Percentiles rank a stretch among this genome's conserved stretches.
phyloP scores from a whole-genome alignment of 2,797 vertebrate species.

The Petrocephalus schoutedeni region DNA sequence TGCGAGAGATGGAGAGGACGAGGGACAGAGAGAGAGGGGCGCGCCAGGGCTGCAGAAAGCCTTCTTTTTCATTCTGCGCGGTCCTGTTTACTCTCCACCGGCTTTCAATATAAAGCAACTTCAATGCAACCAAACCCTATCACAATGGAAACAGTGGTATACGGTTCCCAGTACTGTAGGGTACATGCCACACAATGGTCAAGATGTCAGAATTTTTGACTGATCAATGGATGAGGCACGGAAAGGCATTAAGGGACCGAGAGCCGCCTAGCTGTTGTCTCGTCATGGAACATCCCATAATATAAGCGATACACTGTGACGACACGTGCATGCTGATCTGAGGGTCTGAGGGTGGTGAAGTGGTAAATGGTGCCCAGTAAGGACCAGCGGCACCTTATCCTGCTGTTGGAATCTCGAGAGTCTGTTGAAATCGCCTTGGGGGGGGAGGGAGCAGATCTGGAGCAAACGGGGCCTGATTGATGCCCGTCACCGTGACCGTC shows the following conservation, averaged over 20 bases:
- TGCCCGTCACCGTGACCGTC: slow-evolving; percentile 12
- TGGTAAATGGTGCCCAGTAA: not conserved
- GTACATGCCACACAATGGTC: not conserved
- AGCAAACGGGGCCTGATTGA: slow-evolving; percentile 19
- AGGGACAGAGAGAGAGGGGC: not conserved
- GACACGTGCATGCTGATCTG: not conserved
- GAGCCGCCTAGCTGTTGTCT: not conserved
- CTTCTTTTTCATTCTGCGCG: not conserved
- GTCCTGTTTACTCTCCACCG: not conserved
- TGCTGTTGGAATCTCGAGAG: not conserved
- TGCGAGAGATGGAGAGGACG: not conserved
- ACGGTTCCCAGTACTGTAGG: not conserved
- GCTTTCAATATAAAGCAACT: not conserved
- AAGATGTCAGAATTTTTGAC: not conserved
- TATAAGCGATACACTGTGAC: not conserved
- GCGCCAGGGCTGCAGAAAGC: not conserved
- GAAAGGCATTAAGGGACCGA: not conserved
- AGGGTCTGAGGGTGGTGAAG: not conserved
- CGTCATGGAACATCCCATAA: not conserved
- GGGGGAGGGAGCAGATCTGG: not conserved
- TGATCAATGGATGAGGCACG: not conserved
- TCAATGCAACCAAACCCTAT: not conserved
- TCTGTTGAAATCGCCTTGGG: not conserved
- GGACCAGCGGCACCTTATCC: not conserved
- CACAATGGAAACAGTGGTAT: not conserved